Conservation (phyloP, 2,888 invertebrate genomes). For the Cepaea hortensis region DNA sequence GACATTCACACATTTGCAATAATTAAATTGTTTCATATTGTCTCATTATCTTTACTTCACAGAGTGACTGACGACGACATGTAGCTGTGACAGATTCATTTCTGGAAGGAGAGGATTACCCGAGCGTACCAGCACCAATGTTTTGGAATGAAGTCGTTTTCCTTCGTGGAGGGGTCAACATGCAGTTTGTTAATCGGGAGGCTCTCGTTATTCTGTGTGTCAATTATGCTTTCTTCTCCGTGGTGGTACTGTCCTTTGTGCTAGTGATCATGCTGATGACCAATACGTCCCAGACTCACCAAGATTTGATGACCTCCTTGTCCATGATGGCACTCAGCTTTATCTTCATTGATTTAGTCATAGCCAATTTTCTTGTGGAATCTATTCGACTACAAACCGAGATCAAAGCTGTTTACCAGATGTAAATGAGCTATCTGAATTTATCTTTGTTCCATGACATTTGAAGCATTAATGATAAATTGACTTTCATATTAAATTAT, state of each 20-base stretch:
- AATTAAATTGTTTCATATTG: no score
- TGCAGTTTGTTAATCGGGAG: slow-evolving; percentile 63
- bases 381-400: slow-evolving; percentile 70
- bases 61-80: slow-evolving; percentile 1
- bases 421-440: not conserved
- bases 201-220: slow-evolving; percentile 70
- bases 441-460: not conserved
- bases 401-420: slow-evolving; percentile 54
- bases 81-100: not conserved
- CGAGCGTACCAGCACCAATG: slow-evolving; percentile 22
- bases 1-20: no score
- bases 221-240: slow-evolving; percentile 73
- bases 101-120: not conserved
- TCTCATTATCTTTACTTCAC: no score
- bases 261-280: slow-evolving; percentile 67
- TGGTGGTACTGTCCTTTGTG: slow-evolving; percentile 61
- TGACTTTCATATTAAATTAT: not conserved
- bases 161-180: slow-evolving; percentile 40
- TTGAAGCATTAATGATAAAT: not conserved
- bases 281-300: slow-evolving; percentile 57
- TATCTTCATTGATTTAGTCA: slow-evolving; percentile 68
- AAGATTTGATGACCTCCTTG: slow-evolving; percentile 58
- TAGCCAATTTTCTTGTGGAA: slow-evolving; percentile 72
- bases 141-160: slow-evolving; percentile 46
- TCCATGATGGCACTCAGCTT: slow-evolving; percentile 70